Evolutionary conservation across 2,888 invertebrate species (phyloP).

Genomic region (Drosophila siamana): DNA sequence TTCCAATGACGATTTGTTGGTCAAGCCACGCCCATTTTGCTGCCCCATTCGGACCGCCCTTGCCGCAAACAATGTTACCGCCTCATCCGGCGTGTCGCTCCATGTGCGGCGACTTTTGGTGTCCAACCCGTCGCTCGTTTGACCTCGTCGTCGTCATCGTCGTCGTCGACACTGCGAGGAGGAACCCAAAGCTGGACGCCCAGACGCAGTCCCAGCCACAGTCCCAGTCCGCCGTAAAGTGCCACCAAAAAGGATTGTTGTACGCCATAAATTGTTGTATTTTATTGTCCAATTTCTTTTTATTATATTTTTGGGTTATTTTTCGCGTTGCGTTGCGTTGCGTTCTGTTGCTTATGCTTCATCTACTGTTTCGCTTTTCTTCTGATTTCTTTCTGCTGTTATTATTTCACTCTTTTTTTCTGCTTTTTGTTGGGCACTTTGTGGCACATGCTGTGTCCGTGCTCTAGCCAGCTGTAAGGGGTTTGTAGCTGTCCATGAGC

Average conservation of each 20-base stretch:
- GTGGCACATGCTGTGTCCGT: slow-evolving; percentile 72
- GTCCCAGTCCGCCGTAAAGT: slow-evolving; percentile 52
- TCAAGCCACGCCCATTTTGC: slow-evolving; percentile 47
- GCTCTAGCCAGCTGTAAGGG: slow-evolving; percentile 46
- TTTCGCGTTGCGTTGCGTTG: slow-evolving; percentile 65
- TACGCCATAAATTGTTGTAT: slow-evolving; percentile 79
- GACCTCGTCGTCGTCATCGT: slow-evolving; percentile 1
- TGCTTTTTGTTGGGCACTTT: slow-evolving; percentile 55
- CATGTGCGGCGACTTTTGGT: slow-evolving; percentile 66
- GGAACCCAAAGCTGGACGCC: slow-evolving; percentile 3
- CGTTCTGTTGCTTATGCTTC: slow-evolving; percentile 73
- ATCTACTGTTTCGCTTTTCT: slow-evolving; percentile 67
- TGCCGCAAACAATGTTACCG: slow-evolving; percentile 66
- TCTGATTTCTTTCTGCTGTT: slow-evolving; percentile 37
- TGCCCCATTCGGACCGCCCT: slow-evolving; percentile 17
- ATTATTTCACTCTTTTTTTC: neutral
- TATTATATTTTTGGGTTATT: slow-evolving; percentile 75
- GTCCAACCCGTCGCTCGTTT: slow-evolving; percentile 7
- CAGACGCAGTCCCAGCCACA: slow-evolving; percentile 6
- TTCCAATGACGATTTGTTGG: slow-evolving; percentile 74
- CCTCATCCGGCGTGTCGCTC: slow-evolving; percentile 47
- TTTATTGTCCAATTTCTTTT: slow-evolving; percentile 81
- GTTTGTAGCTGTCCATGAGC: slow-evolving; percentile 12
- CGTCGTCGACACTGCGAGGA: neutral
- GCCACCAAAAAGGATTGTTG: slow-evolving; percentile 77